A percentile compares a stretch with the other conserved stretches of the same genome.
phyloP scores from a whole-genome alignment of 2,797 vertebrate species.

The Falco peregrinus region DNA sequence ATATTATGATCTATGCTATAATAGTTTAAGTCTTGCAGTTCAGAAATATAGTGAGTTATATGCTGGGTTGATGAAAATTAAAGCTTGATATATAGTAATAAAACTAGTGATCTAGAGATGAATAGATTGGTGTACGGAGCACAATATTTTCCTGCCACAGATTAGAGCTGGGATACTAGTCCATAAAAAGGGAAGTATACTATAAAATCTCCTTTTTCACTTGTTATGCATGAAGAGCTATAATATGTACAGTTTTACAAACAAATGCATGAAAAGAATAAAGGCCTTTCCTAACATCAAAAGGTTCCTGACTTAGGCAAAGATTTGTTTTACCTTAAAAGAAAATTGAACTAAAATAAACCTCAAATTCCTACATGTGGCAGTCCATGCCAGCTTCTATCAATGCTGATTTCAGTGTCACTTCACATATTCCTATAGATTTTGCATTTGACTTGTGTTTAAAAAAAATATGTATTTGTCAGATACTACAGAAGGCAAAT shows the following conservation, averaged over 20 bases:
- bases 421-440: neutral
- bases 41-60: conserved; percentile 70
- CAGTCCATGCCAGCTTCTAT: neutral
- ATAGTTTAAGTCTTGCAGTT: conserved; percentile 72
- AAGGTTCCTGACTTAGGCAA: neutral
- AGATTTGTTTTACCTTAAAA: neutral
- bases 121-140: conserved; percentile 58
- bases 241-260: neutral
- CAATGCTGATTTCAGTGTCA: neutral
- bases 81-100: conserved; percentile 67
- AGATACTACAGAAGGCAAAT: neutral
- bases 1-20: conserved; percentile 76
- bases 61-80: conserved; percentile 73
- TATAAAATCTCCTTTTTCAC: conserved; percentile 54
- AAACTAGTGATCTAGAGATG: conserved; percentile 71
- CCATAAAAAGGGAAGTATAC: conserved; percentile 65
- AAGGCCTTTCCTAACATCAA: neutral
- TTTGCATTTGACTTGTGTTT: neutral
- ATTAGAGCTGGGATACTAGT: conserved; percentile 57
- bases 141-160: conserved; percentile 72
- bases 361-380: neutral
- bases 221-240: conserved; percentile 9
- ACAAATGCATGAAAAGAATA: neutral
- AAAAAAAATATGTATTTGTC: neutral
- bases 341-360: neutral